Evolutionary conservation across 2,888 invertebrate genomes (phyloP), one percentile per base, ranked within the genome.

Genomic region (Lepidocyrtoides sp.): DNA sequence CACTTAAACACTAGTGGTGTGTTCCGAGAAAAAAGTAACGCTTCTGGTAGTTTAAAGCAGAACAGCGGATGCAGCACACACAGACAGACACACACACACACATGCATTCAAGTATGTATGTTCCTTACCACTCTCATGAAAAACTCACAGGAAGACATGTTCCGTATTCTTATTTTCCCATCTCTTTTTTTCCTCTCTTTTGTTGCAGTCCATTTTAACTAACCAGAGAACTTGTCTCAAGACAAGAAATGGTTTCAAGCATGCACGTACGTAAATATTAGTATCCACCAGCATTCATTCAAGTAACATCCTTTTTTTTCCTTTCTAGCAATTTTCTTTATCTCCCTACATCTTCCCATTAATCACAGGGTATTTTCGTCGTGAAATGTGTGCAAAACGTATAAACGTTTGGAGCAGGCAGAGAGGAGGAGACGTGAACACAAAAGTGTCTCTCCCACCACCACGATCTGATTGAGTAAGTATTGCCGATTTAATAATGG

Each of bases 361-460:
- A 81, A 81, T 81, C 81, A 81, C 81, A 81, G 36, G 29, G 57
- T 41, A 32, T 1, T 77, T 32, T 77, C 29, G n/a, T n/a, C n/a
- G 2, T 4, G 36, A 54, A 29, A 32, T 81, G 32, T 29, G n/a
- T 29, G n/a, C 10, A 41, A 12, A 36, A n/a, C 26, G 54, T 29
- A 54, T 4, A 20, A 7, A 48, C 54, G 5, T 23, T 10, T 23
- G 41, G n/a, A 23, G 44, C 36, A 44, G 26, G n/a, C n/a, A 48
- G 23, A 72, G 8, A 72, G 23, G 20, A 44, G 44, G 29, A 75
- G 26, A 14, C 48, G 77, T 29, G 48, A 44, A 66, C 8, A 44
- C 26, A 36, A 75, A 48, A 48, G 44, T 32, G n/a, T 4, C 2
- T 2, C 36, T 36, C 36, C 7, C 36, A 36, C 36, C 36, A 36